Conservation (phyloP, 1,140 invertebrate genomes). For the Heliconius himera region DNA sequence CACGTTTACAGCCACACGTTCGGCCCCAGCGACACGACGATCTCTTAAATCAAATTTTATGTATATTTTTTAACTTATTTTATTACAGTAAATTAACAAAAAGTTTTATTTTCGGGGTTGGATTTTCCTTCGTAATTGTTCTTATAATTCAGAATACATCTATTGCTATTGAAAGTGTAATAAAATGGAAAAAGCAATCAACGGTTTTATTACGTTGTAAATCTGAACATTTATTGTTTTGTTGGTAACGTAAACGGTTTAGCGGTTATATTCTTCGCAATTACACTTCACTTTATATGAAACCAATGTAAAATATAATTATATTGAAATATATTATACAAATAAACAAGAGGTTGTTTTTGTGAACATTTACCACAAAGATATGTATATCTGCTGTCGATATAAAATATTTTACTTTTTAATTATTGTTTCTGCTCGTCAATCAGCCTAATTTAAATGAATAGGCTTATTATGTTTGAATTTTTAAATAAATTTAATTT, state of each 20-base stretch:
- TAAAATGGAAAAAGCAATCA: conserved; percentile 43
- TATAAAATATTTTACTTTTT: not conserved
- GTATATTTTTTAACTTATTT: too few relatives aligned
- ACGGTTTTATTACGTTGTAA: conserved; percentile 44
- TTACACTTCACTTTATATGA: conserved; percentile 35
- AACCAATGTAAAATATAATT: conserved; percentile 9
- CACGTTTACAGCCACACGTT: too few relatives aligned
- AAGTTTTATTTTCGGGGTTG: not conserved
- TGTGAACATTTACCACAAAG: not conserved
- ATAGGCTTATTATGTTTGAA: not conserved
- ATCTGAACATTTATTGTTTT: conserved; percentile 45
- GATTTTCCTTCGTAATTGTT: conserved; percentile 9
- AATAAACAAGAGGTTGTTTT: not conserved
- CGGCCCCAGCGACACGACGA: too few relatives aligned
- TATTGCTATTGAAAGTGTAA: conserved; percentile 35
- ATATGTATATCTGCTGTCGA: not conserved
- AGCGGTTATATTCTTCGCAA: conserved; percentile 43
- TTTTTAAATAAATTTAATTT: not conserved
- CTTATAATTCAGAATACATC: conserved; percentile 28
- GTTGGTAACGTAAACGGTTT: conserved; percentile 39
- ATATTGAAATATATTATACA: not conserved
- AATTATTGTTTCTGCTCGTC: not conserved
- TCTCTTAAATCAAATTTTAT: too few relatives aligned
- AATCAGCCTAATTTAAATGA: not conserved
- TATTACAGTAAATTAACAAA: not conserved